Base-by-base conservation (phyloP, 2,113 vertebrate genomes). In the Bostrychus sinensis region DNA sequence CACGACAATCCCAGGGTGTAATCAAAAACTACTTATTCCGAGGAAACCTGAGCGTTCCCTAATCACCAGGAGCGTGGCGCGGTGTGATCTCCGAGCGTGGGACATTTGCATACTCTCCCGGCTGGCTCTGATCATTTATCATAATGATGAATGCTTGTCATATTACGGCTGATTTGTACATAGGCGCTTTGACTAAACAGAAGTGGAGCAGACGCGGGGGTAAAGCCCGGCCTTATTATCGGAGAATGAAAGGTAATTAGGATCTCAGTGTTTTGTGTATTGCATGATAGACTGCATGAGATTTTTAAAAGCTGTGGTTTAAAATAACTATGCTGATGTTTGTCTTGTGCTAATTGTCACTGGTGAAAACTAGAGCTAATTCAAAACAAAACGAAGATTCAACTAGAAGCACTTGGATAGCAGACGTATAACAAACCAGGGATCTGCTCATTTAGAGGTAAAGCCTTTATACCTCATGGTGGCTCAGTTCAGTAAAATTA, bases 231-330 rank as follows among this genome's bases (percentile, higher is more conserved):
- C 56, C 30, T 68, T 61, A 61, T 38, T 72, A 64, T 38, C 70
- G 75, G 57, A 75, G 72, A 74, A 56, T 72, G 75, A 83, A 71
- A 69, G 66, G 62, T 80, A 81, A 85, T 84, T 82, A 80, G 75
- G 38, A 62, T 75, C 70, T 73, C 58, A 50, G 73, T 62, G 63
- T 77, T 84, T 39, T 58, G 70, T 78, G 61, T 62, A 62, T 73
- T 63, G 65, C 57, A 73, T 65, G 23, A 26, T 50, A 23, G 16
- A 50, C 13, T 50, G 22, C 23, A 3, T 16, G 46, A 50, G 25
- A 50, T 46, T 46, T 34, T 10, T 0, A 13, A 46, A 23, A 25
- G 20, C 13, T 23, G 19, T 3, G 20, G 5, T 12, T 5, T 10
- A 25, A 3, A 1, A 10, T 5, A 3, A 13, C 20, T 23, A 13